Conservation (phyloP, 2,797 vertebrate genomes). For the Diceros bicornis region DNA sequence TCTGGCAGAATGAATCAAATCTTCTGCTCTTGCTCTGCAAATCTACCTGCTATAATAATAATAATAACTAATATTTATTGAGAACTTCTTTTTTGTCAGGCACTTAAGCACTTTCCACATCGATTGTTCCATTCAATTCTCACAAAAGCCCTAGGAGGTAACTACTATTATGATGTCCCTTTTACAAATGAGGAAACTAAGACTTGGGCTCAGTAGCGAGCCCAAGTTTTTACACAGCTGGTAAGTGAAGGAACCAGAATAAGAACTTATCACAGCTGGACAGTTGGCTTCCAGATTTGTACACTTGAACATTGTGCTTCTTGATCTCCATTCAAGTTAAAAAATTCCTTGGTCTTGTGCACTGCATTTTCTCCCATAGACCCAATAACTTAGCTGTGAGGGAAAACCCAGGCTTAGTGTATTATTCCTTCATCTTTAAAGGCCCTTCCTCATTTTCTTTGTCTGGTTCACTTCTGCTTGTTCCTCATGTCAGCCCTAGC, state of each 20-base stretch:
- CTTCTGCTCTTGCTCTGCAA: neutral
- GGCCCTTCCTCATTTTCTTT: neutral
- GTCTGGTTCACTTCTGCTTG: neutral
- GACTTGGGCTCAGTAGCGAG: neutral
- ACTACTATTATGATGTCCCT: neutral
- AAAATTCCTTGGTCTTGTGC: neutral
- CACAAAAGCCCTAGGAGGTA: neutral
- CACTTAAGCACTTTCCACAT: conserved; percentile 63
- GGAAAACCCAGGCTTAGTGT: neutral
- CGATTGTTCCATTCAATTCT: neutral
- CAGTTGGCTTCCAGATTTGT: neutral
- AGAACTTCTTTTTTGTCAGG: conserved; percentile 27
- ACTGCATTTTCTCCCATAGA: neutral
- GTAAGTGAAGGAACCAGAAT: neutral
- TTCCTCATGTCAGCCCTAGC: neutral
- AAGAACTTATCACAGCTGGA: neutral
- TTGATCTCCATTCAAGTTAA: neutral
- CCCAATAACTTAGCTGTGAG: neutral
- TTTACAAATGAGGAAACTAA: conserved; percentile 11
- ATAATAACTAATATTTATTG: conserved; percentile 50
- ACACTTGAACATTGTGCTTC: neutral
- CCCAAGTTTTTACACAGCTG: neutral
- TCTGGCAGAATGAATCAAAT: neutral
- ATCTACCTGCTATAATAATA: conserved; percentile 4
- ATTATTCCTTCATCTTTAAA: neutral